phyloP scores from a whole-genome alignment of 1,140 invertebrate species.

The Riptortus pedestris region DNA sequence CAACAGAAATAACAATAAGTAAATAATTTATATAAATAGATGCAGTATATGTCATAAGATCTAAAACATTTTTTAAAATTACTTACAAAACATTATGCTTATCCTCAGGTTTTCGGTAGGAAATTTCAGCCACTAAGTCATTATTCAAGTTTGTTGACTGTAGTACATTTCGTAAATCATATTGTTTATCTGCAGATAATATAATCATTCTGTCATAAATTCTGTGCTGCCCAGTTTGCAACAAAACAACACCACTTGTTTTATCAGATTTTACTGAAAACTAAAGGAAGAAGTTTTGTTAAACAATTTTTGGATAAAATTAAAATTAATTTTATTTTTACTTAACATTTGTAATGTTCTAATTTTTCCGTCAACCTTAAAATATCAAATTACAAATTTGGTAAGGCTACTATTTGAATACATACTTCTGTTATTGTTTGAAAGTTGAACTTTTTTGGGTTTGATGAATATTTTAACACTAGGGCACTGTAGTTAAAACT shows the following conservation, averaged over 20 bases:
- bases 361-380: no score
- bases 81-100: constrained; percentile 29
- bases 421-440: constrained; percentile 28
- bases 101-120: constrained; percentile 25
- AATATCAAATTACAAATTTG: no score
- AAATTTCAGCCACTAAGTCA: constrained; percentile 22
- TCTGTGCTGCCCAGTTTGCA: constrained; percentile 25
- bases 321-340: no score
- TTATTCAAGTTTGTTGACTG: constrained; percentile 31
- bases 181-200: constrained; percentile 20
- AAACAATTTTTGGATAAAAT: no score
- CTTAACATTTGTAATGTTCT: no score
- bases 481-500: constrained; percentile 28
- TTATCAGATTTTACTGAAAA: neutral
- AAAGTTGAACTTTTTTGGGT: constrained; percentile 17
- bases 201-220: constrained; percentile 26
- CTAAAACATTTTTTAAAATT: neutral
- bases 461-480: constrained; percentile 29
- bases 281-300: neutral
- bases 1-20: constrained; percentile 1
- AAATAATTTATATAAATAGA: neutral
- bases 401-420: no score
- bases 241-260: constrained; percentile 23
- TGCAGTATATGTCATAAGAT: no score
- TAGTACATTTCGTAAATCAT: constrained; percentile 28